Percentiles rank a stretch among this genome's conserved stretches.
These are phyloP conservation scores for Eledona agricola DNA, from an alignment of 2,888 invertebrate species.

Conservation along the genomic window DNA sequence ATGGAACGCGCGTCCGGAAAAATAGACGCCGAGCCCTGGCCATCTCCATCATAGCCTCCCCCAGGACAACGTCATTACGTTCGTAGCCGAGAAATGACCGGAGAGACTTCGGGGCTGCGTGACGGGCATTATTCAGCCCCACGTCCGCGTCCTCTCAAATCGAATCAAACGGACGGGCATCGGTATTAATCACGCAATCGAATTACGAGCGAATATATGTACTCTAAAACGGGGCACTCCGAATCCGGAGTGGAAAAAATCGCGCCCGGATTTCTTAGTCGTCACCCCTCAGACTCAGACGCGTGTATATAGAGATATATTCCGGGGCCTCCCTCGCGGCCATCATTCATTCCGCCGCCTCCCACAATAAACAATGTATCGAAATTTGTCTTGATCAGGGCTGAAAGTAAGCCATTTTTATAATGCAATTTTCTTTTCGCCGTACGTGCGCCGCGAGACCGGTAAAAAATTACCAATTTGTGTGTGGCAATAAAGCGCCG, in stretches of 20 bases:
- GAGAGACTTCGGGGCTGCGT: slow-evolving; percentile 37
- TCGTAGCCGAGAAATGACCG: slow-evolving; percentile 42
- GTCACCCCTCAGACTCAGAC: no score
- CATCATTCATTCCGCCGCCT: slow-evolving; percentile 36
- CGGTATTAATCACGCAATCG: slow-evolving; percentile 15
- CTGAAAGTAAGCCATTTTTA: slow-evolving; percentile 55
- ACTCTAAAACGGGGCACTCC: no score
- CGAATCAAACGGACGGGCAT: slow-evolving; percentile 22
- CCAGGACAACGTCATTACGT: slow-evolving; percentile 39
- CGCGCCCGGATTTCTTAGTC: no score
- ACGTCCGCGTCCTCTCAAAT: slow-evolving; percentile 7
- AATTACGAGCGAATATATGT: slow-evolving; percentile 10
- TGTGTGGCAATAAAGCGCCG: slow-evolving; percentile 45
- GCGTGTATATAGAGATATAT: slow-evolving; percentile 48
- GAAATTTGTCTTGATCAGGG: slow-evolving; percentile 60
- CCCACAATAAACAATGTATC: slow-evolving; percentile 59
- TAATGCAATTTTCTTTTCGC: slow-evolving; percentile 53
- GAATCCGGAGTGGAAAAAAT: no score
- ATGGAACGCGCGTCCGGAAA: slow-evolving; percentile 38
- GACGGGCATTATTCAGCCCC: slow-evolving; percentile 27
- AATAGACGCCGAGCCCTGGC: slow-evolving; percentile 42
- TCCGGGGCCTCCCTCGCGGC: slow-evolving; percentile 21
- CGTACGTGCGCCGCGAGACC: slow-evolving; percentile 48
- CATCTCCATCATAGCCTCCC: slow-evolving; percentile 45
- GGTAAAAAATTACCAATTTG: slow-evolving; percentile 56